These are phyloP conservation scores for Pollicipes pollicipes DNA, from an alignment of 1,140 invertebrate species.

Conservation along the genomic window DNA sequence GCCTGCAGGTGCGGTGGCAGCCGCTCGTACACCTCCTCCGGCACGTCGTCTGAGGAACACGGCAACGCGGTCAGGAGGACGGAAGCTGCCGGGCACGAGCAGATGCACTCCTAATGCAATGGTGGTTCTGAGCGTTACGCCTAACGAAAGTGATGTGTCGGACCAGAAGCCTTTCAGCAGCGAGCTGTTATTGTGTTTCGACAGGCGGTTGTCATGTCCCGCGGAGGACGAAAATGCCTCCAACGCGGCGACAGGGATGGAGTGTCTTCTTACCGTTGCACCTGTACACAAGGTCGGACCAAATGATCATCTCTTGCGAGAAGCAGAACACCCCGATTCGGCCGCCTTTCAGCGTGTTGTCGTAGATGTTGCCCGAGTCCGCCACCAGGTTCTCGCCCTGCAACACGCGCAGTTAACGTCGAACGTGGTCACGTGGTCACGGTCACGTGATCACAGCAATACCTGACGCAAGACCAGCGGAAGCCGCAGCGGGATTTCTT, in stretches of 20 bases:
- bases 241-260: background rate
- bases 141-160: constrained; percentile 15
- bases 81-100: no score
- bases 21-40: constrained; percentile 55
- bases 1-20: constrained; percentile 47
- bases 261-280: constrained; percentile 88
- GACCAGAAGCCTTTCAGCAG: background rate
- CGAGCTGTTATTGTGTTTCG: constrained; percentile 4
- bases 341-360: constrained; percentile 71
- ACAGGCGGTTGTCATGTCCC: background rate
- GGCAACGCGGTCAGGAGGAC: no score
- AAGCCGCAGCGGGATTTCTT: no score
- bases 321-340: constrained; percentile 87
- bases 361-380: constrained; percentile 83
- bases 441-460: no score
- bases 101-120: no score
- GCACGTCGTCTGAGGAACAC: constrained; percentile 70
- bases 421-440: no score
- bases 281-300: constrained; percentile 85
- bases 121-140: background rate
- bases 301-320: constrained; percentile 92
- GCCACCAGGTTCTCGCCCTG: constrained; percentile 70
- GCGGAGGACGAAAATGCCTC: background rate
- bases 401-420: no score
- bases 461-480: no score